Conservation (phyloP, 2,888 invertebrate genomes). For the Ferrisia virgata region DNA sequence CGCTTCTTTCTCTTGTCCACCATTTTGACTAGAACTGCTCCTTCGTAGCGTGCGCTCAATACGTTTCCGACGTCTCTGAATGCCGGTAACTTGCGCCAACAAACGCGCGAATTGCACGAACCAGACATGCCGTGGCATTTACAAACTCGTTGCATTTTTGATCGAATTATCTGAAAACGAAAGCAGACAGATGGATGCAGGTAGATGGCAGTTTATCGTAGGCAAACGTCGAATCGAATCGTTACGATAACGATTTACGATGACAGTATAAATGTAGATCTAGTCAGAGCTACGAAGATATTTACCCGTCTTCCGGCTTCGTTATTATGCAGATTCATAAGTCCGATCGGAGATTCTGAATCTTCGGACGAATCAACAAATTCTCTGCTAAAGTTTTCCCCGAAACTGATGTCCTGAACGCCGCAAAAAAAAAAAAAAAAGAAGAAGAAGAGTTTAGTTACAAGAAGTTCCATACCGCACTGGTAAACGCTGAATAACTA, state of each 20-base stretch:
- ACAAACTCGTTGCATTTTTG: conserved; percentile 78
- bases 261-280: too few relatives aligned
- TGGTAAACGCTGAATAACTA: conserved; percentile 48
- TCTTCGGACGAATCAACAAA: conserved; percentile 82
- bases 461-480: neutral
- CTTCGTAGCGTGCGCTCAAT: conserved; percentile 77
- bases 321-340: conserved; percentile 90
- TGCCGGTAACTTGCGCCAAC: conserved; percentile 80
- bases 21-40: conserved; percentile 77
- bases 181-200: neutral
- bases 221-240: neutral
- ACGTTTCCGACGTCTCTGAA: conserved; percentile 75
- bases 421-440: neutral
- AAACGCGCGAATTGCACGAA: conserved; percentile 84
- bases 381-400: conserved; percentile 78
- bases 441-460: neutral
- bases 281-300: conserved; percentile 41
- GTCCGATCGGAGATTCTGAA: conserved; percentile 66
- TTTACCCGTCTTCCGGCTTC: conserved; percentile 83
- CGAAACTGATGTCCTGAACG: conserved; percentile 71
- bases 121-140: conserved; percentile 94
- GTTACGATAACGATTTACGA: neutral
- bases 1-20: conserved; percentile 64
- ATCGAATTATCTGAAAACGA: conserved; percentile 46
- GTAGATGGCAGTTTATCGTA: too few relatives aligned